Evolutionary conservation across 2,797 vertebrate species (phyloP).

Genomic region (Todus mexicanus): DNA sequence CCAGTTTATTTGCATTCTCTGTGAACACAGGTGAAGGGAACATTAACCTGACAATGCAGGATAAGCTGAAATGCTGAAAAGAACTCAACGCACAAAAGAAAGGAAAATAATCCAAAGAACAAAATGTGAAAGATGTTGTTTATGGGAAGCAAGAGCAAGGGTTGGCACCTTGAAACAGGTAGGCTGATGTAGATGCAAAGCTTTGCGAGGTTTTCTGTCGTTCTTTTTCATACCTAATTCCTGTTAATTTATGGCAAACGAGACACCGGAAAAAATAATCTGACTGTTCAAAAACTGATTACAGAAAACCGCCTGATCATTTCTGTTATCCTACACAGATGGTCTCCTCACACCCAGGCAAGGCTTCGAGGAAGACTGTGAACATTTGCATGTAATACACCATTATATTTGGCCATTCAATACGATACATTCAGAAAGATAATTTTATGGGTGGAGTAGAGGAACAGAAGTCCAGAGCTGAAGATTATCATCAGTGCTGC

Average conservation of each 20-base stretch:
- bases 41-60: neutral
- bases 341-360: neutral
- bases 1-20: conserved; percentile 86
- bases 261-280: conserved; percentile 6
- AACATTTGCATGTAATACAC: neutral
- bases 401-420: neutral
- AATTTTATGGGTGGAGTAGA: neutral
- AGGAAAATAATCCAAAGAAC: conserved; percentile 22
- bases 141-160: neutral
- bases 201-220: conserved; percentile 16
- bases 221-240: conserved; percentile 19
- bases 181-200: neutral
- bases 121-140: neutral
- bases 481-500: neutral
- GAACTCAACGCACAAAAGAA: neutral
- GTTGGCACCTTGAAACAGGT: neutral
- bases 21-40: conserved; percentile 64
- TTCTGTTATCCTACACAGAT: neutral
- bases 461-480: neutral
- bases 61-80: neutral
- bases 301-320: conserved; percentile 4
- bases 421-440: neutral
- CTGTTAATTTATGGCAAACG: neutral
- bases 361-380: neutral
- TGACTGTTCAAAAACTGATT: neutral